Conservation (phyloP, 2,797 vertebrate species). For the Microctenopoma lineatum region DNA sequence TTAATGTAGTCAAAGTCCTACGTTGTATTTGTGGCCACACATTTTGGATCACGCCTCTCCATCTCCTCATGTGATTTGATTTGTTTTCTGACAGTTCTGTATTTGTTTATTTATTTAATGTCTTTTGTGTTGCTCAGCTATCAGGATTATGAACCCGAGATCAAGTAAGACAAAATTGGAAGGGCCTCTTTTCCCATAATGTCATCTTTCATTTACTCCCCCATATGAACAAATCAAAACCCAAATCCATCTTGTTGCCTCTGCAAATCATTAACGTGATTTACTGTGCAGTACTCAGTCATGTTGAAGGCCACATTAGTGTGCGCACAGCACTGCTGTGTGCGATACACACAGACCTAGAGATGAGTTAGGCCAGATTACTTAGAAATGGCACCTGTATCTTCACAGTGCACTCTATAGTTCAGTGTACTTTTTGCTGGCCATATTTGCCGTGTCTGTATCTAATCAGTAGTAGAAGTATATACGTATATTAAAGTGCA, state of each 20-base stretch:
- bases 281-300: slow-evolving; percentile 60
- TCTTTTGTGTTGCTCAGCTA: slow-evolving; percentile 87
- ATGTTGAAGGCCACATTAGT: slow-evolving; percentile 63
- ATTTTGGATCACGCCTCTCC: slow-evolving; percentile 25
- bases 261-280: slow-evolving; percentile 69
- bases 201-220: slow-evolving; percentile 84
- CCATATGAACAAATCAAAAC: slow-evolving; percentile 78
- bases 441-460: neutral
- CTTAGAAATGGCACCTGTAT: slow-evolving; percentile 60
- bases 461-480: neutral
- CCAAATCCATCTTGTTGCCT: slow-evolving; percentile 57
- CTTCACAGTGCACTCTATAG: slow-evolving; percentile 25
- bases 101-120: slow-evolving; percentile 66
- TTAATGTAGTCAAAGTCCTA: slow-evolving; percentile 40
- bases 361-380: slow-evolving; percentile 64
- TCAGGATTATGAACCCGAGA: slow-evolving; percentile 96
- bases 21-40: slow-evolving; percentile 23
- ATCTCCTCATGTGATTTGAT: slow-evolving; percentile 29
- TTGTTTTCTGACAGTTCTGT: slow-evolving; percentile 48
- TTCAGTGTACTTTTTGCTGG: neutral
- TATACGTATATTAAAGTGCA: no score
- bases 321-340: slow-evolving; percentile 52
- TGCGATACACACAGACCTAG: slow-evolving; percentile 50
- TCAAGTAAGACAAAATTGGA: slow-evolving; percentile 95
- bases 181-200: slow-evolving; percentile 63